Percentiles rank a stretch among this genome's conserved stretches.
Conservation (phyloP, 23 tunicate species). For the Trididemnum nubilum region DNA sequence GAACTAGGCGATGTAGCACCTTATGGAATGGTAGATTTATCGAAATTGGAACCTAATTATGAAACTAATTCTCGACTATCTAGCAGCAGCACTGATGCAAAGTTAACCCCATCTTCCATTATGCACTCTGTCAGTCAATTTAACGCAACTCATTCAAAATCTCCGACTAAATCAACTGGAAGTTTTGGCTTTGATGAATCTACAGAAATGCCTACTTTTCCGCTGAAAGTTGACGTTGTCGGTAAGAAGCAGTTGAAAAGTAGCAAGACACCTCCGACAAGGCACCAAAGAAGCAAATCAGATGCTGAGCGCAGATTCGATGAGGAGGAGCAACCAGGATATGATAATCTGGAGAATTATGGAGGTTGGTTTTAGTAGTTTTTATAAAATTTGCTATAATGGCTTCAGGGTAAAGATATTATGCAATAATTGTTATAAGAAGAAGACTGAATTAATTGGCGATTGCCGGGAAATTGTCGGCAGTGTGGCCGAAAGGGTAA, state of each 20-base stretch:
- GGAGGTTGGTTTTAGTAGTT: slow-evolving; percentile 52
- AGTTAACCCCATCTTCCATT: slow-evolving; percentile 56
- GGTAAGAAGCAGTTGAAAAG: not conserved
- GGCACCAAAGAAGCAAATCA: slow-evolving; percentile 34
- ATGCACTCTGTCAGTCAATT: slow-evolving; percentile 57
- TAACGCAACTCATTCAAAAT: slow-evolving; percentile 25
- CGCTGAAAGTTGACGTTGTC: slow-evolving; percentile 30
- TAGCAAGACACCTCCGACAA: not conserved
- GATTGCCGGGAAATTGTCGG: too few species aligned
- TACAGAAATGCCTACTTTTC: slow-evolving; percentile 53
- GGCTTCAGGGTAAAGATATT: too few species aligned
- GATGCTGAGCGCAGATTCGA: not conserved
- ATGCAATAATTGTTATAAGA: too few species aligned
- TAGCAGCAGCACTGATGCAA: slow-evolving; percentile 14
- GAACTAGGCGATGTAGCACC: slow-evolving; percentile 65
- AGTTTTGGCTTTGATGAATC: slow-evolving; percentile 17
- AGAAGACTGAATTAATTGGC: too few species aligned
- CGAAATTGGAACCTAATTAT: slow-evolving; percentile 51
- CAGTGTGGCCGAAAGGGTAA: too few species aligned
- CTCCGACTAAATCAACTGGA: slow-evolving; percentile 5
- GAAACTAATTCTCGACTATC: not conserved
- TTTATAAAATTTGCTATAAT: too few species aligned
- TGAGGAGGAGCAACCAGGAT: slow-evolving; percentile 55
- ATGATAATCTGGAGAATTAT: slow-evolving; percentile 79
- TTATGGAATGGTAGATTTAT: slow-evolving; percentile 81